A percentile compares a stretch with the other conserved stretches of the same genome.
Evolutionary conservation across 2,888 invertebrate genomes (phyloP).

Genomic region (Hydrotaea cyrtoneurina): DNA sequence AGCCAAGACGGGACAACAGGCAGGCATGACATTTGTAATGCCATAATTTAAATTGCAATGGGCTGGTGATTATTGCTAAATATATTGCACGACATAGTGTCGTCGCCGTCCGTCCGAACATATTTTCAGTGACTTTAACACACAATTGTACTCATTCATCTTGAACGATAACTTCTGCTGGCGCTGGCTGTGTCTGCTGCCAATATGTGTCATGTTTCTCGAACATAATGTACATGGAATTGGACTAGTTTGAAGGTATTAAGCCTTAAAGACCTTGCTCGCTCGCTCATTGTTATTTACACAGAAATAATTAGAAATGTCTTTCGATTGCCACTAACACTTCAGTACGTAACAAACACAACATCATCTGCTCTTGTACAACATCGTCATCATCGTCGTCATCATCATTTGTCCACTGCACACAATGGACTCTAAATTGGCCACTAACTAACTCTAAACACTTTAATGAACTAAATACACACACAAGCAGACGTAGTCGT

Average conservation of each 20-base stretch:
- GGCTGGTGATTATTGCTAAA: conserved; percentile 33
- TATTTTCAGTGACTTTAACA: neutral
- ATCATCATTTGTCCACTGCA: neutral
- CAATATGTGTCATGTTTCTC: conserved; percentile 26
- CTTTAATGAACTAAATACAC: conserved; percentile 1
- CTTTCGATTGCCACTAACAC: conserved; percentile 5
- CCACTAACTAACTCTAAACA: neutral
- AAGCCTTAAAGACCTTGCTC: conserved; percentile 19
- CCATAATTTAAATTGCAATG: conserved; percentile 33
- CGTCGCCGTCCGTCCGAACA: conserved; percentile 1
- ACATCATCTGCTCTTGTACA: too few species aligned
- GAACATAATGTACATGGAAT: neutral
- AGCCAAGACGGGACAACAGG: conserved; percentile 11
- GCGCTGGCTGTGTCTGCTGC: neutral
- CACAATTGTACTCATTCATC: neutral
- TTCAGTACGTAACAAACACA: neutral
- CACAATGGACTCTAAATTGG: conserved; percentile 23
- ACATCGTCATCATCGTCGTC: too few species aligned
- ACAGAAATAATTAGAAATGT: conserved; percentile 20
- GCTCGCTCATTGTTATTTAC: neutral
- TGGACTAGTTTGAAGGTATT: neutral
- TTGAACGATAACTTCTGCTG: conserved; percentile 36
- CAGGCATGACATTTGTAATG: conserved; percentile 32
- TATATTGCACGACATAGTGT: neutral
- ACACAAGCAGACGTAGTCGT: neutral